These are phyloP conservation scores for Amphimedon queenslandica DNA, from an alignment of 37 sponge, comb jelly and placozoan species.

Conservation along the genomic window DNA sequence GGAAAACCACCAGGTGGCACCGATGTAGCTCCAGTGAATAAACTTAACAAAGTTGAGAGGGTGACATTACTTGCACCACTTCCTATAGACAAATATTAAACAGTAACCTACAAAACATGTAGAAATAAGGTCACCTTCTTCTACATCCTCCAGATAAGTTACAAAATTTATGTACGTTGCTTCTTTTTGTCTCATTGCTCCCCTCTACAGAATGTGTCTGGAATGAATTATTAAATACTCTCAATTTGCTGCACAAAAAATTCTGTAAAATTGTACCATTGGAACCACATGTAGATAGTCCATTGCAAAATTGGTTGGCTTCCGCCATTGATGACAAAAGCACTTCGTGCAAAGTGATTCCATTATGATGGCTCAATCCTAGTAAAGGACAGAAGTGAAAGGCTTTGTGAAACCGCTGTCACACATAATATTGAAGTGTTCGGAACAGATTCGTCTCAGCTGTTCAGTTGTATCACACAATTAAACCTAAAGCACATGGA, in stretches of 20 bases:
- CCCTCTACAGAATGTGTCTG: no score
- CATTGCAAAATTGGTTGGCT: not conserved
- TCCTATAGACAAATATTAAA: not conserved
- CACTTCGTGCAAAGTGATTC: not conserved
- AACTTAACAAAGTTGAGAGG: not conserved
- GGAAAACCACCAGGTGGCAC: constrained; percentile 18
- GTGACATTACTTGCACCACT: not conserved
- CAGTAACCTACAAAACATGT: not conserved
- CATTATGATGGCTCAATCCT: not conserved
- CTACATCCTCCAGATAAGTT: not conserved
- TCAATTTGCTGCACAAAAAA: no score
- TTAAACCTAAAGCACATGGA: no score
- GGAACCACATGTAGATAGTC: not conserved
- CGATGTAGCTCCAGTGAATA: constrained; percentile 23
- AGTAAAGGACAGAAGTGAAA: not conserved
- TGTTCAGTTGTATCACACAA: no score
- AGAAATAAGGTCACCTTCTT: not conserved
- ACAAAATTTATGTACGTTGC: constrained; percentile 11
- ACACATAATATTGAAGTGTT: not conserved
- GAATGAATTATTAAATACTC: no score
- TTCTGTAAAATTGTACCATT: not conserved
- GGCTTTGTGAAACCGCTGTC: not conserved
- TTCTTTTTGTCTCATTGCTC: no score
- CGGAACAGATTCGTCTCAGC: not conserved
- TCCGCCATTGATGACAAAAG: not conserved